These are phyloP conservation scores for Acrossocheilus fasciatus DNA, from an alignment of 2,797 vertebrate species.

Conservation along the genomic window DNA sequence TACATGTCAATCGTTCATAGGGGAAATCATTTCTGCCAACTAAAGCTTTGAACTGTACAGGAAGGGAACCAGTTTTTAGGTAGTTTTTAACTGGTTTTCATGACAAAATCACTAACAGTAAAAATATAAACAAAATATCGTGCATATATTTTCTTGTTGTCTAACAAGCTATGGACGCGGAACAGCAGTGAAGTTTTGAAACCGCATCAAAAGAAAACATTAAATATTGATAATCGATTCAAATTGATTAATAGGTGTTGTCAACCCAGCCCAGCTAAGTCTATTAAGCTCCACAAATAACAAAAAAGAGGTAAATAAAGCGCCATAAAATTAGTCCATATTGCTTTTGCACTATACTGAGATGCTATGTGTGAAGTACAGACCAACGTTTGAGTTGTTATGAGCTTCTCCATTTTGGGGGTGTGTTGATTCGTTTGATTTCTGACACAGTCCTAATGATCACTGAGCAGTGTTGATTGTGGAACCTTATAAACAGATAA, in stretches of 20 bases:
- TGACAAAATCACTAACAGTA: background rate
- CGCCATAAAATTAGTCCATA: background rate
- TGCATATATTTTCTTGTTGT: background rate
- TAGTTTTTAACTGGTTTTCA: background rate
- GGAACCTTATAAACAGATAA: background rate
- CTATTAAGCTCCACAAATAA: background rate
- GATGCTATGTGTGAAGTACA: no score
- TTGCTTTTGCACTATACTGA: background rate
- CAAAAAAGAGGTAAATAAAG: background rate
- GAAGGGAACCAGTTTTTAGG: background rate
- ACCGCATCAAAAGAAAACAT: background rate
- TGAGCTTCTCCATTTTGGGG: no score
- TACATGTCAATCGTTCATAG: background rate
- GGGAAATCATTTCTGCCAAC: background rate
- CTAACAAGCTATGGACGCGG: background rate
- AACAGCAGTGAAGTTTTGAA: background rate
- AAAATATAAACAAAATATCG: background rate
- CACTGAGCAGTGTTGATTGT: background rate
- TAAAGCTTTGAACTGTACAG: background rate
- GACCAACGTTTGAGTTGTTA: background rate
- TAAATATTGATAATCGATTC: background rate
- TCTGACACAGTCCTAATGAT: background rate
- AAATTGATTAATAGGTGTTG: background rate
- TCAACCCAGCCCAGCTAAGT: background rate
- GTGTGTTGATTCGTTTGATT: background rate